Base-by-base conservation (phyloP, 2,113 vertebrate species). In the Megalops atlanticus region DNA sequence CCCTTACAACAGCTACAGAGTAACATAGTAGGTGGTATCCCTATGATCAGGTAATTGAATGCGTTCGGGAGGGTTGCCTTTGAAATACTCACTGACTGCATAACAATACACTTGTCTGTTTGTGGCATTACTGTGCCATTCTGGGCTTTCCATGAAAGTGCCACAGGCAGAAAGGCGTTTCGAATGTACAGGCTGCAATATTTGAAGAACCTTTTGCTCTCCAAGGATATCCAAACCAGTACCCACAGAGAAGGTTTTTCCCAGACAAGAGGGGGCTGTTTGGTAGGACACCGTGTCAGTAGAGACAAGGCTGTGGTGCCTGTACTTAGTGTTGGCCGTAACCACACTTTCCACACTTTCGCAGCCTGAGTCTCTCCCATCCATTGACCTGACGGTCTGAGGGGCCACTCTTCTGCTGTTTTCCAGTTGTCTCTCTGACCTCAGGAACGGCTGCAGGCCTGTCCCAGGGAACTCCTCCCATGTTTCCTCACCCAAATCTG, bases 1-100 rank as follows among this genome's bases (percentile, higher is more conserved):
- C 40, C 0, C 3, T 76, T 45, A 7, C 15, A 39, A 36, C 15
- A 54, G 14, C 49, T 78, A 64, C 49, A 78, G 35, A 41, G 33
- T 78, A 35, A 78, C 76, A 40, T 77, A 77, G 31, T 47, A 47
- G 41, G 11, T 76, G 41, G 24, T 33, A n/a, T 78, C 76, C 6
- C 2, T 52, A 38, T 39, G 27, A 35, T 54, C 47, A n/a, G 76
- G 76, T 77, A 6, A 35, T 15, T 1, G 27, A 18, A 16, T 64
- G 35, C 76, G 11, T 52, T 2, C 75, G 31, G 41, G n/a, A 41
- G 43, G 11, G 14, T 16, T 33, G 12, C 47, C 43, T 27, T 40
- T 78, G 4, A 40, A 33, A 40, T 40, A 64, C 14, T 64, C n/a
- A 38, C 52, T 78, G 47, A 49, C 14, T 1, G 41, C 38, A 35